These are phyloP conservation scores for Chesias legatella DNA, from an alignment of 2,888 invertebrate species.

Conservation along the genomic window DNA sequence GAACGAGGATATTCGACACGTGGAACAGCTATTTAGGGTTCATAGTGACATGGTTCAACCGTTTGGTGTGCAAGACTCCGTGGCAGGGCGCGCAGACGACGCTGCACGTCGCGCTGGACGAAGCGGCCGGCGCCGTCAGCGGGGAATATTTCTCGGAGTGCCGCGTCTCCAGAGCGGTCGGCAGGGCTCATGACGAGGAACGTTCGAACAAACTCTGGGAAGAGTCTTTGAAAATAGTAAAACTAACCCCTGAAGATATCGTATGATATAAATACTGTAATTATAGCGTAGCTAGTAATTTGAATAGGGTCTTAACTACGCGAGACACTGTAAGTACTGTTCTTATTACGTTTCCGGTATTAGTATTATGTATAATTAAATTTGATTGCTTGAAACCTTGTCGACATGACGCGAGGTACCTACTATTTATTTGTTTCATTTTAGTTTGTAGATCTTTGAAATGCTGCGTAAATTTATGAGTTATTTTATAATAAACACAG, in stretches of 20 bases:
- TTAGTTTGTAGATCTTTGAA: too few species aligned
- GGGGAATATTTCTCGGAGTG: conserved; percentile 89
- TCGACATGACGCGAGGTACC: too few species aligned
- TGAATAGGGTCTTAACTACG: too few species aligned
- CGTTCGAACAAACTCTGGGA: conserved; percentile 89
- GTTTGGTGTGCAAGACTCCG: conserved; percentile 82
- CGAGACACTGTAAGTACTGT: too few species aligned
- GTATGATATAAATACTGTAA: too few species aligned
- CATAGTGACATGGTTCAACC: conserved; percentile 72
- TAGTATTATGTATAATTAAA: too few species aligned
- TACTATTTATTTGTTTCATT: too few species aligned
- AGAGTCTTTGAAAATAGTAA: conserved; percentile 83
- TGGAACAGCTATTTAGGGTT: conserved; percentile 58
- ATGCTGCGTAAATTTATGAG: too few species aligned
- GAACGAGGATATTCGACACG: conserved; percentile 84
- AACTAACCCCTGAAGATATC: conserved; percentile 82
- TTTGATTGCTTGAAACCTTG: too few species aligned
- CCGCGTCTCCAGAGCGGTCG: conserved; percentile 73
- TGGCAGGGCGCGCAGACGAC: conserved; percentile 88
- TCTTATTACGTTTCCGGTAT: too few species aligned
- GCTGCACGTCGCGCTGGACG: conserved; percentile 84
- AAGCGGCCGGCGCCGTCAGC: conserved; percentile 81
- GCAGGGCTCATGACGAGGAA: conserved; percentile 80
- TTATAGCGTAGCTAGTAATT: too few species aligned
- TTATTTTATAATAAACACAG: too few species aligned